Evolutionary conservation across 2,888 invertebrate genomes (phyloP), one percentile per base, ranked within the genome.

Genomic region (Smittia sp.): DNA sequence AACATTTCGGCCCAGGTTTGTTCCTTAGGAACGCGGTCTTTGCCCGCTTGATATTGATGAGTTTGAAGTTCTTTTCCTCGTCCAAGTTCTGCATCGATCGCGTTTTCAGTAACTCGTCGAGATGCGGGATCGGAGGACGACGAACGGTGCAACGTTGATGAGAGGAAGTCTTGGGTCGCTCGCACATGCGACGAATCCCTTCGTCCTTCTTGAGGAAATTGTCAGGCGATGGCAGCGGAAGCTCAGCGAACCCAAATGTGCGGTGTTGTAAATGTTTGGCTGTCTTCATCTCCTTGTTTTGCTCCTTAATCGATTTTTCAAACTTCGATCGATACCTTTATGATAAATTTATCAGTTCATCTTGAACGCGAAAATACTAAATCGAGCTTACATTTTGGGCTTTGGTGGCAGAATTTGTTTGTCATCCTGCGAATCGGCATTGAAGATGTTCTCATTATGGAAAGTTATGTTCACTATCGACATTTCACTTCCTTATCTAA

Each of bases 221-320:
- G 1, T 85, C 83, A 0, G 91, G 89, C 18, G 86, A 81, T 68
- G 85, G 84, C 0, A 87, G 76, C 0, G 87, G 87, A 6, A 86
- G 85, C 77, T 88, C 85, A 0, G 90, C 87, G 77, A 87, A 85
- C 0, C 91, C 91, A 85, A 91, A 89, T 0, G 88, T 89, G 63
- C 85, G 85, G 76, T 85, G 85, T 27, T 69, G 69, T 1, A 83
- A 78, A 76, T 85, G 83, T 78, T 84, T 85, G 38, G 79, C 78
- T 75, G 82, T 82, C 76, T 81, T 84, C 27, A 85, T 79, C 72
- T 86, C 83, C 74, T 52, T 52, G 15, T 54, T 27, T 3, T 41
- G 6, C 4, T 69, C 54, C 7, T 13, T 27, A n/a, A 69, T 69
- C 15, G 27, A 52, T 54, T 79, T 75, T 73, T 84, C 80, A 77